Evolutionary conservation across 2,113 vertebrate species (phyloP).

Genomic region (Pan paniscus): DNA sequence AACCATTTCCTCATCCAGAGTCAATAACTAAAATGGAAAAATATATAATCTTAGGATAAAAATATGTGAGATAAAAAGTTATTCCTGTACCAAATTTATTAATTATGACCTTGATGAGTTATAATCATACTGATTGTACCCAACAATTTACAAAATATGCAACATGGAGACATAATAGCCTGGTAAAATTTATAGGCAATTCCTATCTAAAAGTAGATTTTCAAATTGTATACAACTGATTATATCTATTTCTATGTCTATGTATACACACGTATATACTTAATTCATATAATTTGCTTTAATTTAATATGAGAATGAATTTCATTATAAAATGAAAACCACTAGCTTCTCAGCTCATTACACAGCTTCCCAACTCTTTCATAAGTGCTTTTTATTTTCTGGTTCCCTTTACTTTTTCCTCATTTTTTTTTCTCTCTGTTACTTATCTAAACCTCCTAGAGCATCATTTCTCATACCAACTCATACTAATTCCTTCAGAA

Average conservation of each 20-base stretch:
- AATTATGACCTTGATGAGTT: not conserved
- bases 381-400: not conserved
- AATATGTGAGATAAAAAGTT: not conserved
- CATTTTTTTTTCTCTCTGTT: not conserved
- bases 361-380: not conserved
- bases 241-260: not conserved
- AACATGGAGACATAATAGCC: not conserved
- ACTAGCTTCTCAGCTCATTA: not conserved
- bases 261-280: not conserved
- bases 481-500: not conserved
- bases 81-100: not conserved
- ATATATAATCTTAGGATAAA: not conserved
- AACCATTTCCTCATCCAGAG: constrained; percentile 87
- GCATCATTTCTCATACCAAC: not conserved
- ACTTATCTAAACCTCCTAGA: not conserved
- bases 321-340: not conserved
- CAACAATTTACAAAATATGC: not conserved
- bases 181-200: not conserved
- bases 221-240: not conserved
- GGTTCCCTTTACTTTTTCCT: not conserved
- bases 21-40: constrained; percentile 84
- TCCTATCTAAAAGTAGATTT: not conserved
- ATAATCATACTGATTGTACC: not conserved
- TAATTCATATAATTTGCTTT: not conserved
- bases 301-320: not conserved